Evolutionary conservation across 2,888 invertebrate genomes (phyloP), one percentile per base, ranked within the genome.

Genomic region (Rotaria macrura): DNA sequence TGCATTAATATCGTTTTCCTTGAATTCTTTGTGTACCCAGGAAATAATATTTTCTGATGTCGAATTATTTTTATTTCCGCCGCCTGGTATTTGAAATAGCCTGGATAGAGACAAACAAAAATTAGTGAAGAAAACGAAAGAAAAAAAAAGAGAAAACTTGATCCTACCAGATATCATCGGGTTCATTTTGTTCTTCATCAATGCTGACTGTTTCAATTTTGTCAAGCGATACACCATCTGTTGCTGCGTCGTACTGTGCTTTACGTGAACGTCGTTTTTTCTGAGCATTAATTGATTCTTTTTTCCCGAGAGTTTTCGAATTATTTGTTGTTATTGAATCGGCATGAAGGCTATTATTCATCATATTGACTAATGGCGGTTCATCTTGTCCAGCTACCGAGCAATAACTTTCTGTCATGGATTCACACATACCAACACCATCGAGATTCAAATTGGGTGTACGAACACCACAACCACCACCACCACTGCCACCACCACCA

Each of bases 1-100:
- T 79, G 79, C 79, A 79, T 40, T 25, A 43, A 79, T 79, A 79
- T 79, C 79, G n/a, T 79, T 79, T 79, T 40, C 40, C 43, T 79
- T 79, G 9, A 79, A 79, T 79, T 79, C 79, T 79, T 79, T 79
- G 17, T 79, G 79, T 43, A 79, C 79, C 79, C 79, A 79, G n/a
- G 79, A 79, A 25, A 79, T n/a, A n/a, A 79, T 40, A 79, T 79
- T 79, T 10, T 65, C 65, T 20, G 79, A n/a, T 79, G 43, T 43
- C 5, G 79, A 6, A 23, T 43, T n/a, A n/a, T 10, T 40, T 25
- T 25, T 40, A 79, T 43, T 79, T 43, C 43, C 43, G 43, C n/a
- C 34, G 23, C 34, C n/a, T 0, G 79, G 79, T n/a, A 43, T 43
- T 79, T 43, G 79, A 43, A 25, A 79, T 79, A 79, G 20, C 79